Percentiles rank a stretch among this genome's conserved stretches.
Evolutionary conservation across 2,113 vertebrate species (phyloP).

Genomic region (Drymodes brunneopygia): DNA sequence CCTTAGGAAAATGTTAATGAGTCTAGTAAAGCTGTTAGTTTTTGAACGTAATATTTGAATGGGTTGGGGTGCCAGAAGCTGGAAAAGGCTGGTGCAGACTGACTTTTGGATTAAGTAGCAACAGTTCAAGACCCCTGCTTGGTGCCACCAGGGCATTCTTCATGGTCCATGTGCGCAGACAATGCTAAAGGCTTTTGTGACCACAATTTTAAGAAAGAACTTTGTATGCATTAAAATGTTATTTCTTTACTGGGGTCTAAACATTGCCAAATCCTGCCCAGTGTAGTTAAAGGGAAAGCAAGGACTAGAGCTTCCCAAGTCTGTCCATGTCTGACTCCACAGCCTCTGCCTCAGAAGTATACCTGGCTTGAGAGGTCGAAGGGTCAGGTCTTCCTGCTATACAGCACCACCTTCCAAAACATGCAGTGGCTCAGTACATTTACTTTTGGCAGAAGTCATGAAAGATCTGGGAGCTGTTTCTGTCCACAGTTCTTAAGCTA

Average conservation of each 20-base stretch:
- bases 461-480: not conserved
- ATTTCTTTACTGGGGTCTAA: not conserved
- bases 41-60: not conserved
- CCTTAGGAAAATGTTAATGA: not conserved
- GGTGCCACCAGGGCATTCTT: not conserved
- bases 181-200: not conserved
- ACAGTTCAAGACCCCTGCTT: not conserved
- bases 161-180: not conserved
- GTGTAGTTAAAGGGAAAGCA: not conserved
- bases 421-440: not conserved
- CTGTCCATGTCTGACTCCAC: not conserved
- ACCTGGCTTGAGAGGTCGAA: not conserved
- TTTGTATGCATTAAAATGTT: not conserved
- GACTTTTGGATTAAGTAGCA: not conserved
- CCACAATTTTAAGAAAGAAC: not conserved
- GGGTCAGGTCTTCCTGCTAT: not conserved
- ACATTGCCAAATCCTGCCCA: not conserved
- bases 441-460: not conserved
- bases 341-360: not conserved
- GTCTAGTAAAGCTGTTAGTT: not conserved
- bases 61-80: not conserved
- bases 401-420: not conserved
- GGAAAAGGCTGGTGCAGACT: not conserved
- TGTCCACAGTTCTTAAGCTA: not conserved
- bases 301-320: not conserved